Base-by-base conservation (phyloP, 2,888 invertebrate genomes). In the Drosophila limbata region DNA sequence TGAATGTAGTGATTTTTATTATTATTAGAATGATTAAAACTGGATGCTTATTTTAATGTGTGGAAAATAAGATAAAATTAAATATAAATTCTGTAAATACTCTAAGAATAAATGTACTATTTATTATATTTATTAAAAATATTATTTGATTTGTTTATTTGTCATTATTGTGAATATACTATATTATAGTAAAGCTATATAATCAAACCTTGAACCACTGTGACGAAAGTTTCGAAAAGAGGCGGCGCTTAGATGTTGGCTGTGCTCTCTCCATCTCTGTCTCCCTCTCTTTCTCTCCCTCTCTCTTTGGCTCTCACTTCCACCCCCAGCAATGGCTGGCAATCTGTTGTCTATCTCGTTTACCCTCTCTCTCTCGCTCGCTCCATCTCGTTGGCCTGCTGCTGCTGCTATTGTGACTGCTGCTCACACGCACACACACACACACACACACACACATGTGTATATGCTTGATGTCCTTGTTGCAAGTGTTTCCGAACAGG, bases 401-500 rank as follows among this genome's bases (percentile, higher is more conserved):
- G 56, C 53, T 52, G 39, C 25, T 55, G 33, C 53, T 52, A 25
- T 15, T 55, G 33, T 21, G n/a, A 31, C 25, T 40, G 40, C 45
- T 59, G 56, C 63, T 39, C 55, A 51, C 19, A 55, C 19, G n/a
- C 53, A 40, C 13, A 17, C 37, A 15, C 17, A 13, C 44, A 8
- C 19, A 8, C 13, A 15, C n/a, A 25, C 35, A 6, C 21, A 6
- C 21, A 35, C 35, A 45, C 8, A 35, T 13, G 35, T 17, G 42
- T 28, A 55, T n/a, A 47, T n/a, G 60, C 56, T 69, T 90, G 90
- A 84, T 79, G 73, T 86, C 89, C 89, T 89, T 87, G 90, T 81
- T 91, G 91, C 90, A 91, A 90, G 90, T 90, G 90, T 90, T 90
- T 87, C 91, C 86, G 91, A 90, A 91, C 90, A 90, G 90, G 90